These are phyloP conservation scores for Drosophila nr. fundita DNA, from an alignment of 2,888 invertebrate species.

Conservation along the genomic window DNA sequence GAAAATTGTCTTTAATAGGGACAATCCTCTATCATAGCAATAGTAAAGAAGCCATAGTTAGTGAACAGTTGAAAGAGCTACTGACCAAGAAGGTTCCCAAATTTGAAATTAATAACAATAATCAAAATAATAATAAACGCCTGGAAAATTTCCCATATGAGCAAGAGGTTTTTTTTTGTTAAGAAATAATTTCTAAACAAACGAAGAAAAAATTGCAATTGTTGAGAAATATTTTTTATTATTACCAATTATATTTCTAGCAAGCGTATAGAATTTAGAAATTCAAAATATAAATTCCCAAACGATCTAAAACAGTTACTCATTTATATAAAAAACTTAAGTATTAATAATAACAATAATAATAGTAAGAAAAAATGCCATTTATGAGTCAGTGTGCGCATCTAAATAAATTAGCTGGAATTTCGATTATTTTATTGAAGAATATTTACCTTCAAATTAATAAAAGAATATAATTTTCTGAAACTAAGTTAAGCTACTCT, in stretches of 20 bases:
- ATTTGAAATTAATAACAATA: background rate
- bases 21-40: background rate
- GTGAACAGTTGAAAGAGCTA: background rate
- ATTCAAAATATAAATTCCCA: background rate
- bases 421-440: background rate
- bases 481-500: background rate
- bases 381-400: background rate
- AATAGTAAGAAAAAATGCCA: background rate
- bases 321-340: background rate
- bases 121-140: background rate
- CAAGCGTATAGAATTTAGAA: background rate
- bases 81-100: background rate
- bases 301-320: background rate
- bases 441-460: background rate
- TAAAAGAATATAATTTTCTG: background rate
- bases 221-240: too few relatives aligned
- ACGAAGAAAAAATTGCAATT: background rate
- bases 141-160: too few relatives aligned
- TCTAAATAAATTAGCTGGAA: background rate
- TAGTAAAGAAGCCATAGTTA: background rate
- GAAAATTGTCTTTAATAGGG: too few relatives aligned
- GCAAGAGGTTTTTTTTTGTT: too few relatives aligned
- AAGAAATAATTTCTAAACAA: background rate
- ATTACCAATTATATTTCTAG: too few relatives aligned
- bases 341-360: background rate